Evolutionary conservation across 2,797 vertebrate genomes (phyloP), one percentile per base, ranked within the genome.

Genomic region (Centropyge bicolor): DNA sequence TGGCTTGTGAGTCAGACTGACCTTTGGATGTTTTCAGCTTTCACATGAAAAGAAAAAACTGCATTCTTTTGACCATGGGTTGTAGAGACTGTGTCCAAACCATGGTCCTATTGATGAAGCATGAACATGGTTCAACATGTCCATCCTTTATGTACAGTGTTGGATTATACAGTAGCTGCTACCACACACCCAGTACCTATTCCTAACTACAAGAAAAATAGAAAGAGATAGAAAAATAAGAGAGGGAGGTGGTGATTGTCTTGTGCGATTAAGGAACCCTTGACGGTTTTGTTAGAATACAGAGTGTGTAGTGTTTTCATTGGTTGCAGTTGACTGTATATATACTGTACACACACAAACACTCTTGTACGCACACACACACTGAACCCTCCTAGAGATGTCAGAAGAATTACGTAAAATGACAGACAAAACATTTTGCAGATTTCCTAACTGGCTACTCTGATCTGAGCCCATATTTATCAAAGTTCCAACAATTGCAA

Each of bases 191-290:
- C 20, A 38, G 17, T 31, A 12, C 27, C 14, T 48, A 40, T 35
- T 31, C 19, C 1, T 14, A 51, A 36, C 10, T 5, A 43, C 52
- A 31, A 51, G 41, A 12, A 52, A 45, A 40, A 57, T 4, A 74
- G n/a, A 19, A 20, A 73, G 38, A 41, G 36, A 57, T 31, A 24
- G 75, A 75, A 66, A 46, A 79, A 55, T 65, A 40, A 66, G 14
- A 31, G 20, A 59, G 11, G 36, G 40, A 54, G 54, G 55, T 49
- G 57, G 80, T 91, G 93, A 95, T 94, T 94, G 92, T 94, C 93
- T 91, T 61, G 70, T 85, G 87, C 82, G 45, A 69, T 81, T 83
- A 24, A 77, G 77, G 78, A 56, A 88, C 71, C 70, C 52, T 83
- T 74, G 55, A 81, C 0, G 7, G 20, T 43, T 83, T 55, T 20